Conservation (phyloP, 2,888 invertebrate species). For the Callimorpha dominula region DNA sequence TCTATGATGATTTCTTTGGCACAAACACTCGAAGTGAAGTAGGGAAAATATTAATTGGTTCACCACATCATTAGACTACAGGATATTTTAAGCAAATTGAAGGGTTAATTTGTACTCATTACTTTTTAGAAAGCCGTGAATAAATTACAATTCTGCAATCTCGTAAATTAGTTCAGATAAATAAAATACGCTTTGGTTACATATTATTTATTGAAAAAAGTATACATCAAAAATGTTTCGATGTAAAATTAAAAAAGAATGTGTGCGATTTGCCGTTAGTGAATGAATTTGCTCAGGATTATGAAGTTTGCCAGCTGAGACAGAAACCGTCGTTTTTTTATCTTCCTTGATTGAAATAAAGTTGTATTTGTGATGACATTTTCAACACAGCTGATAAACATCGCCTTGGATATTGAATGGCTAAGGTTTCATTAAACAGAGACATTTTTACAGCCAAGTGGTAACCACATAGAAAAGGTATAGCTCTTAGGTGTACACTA, state of each 20-base stretch:
- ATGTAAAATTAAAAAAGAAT: slow-evolving; percentile 82
- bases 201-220: slow-evolving; percentile 82
- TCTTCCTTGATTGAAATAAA: slow-evolving; percentile 22
- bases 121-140: no score
- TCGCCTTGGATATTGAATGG: slow-evolving; percentile 34
- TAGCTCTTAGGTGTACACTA: slow-evolving; percentile 37
- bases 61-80: no score
- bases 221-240: slow-evolving; percentile 84
- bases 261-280: slow-evolving; percentile 61
- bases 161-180: background rate
- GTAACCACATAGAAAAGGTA: slow-evolving; percentile 43
- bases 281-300: slow-evolving; percentile 47
- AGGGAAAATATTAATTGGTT: no score
- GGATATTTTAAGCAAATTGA: no score
- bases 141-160: no score
- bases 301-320: slow-evolving; percentile 32
- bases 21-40: no score
- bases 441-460: slow-evolving; percentile 63
- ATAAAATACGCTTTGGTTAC: slow-evolving; percentile 68
- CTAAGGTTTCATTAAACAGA: slow-evolving; percentile 45
- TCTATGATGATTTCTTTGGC: no score
- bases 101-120: no score
- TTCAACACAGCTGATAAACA: slow-evolving; percentile 30
- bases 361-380: slow-evolving; percentile 16
- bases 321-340: slow-evolving; percentile 21